A percentile compares a stretch with the other conserved stretches of the same genome.
Conservation (phyloP, 1,140 invertebrate genomes). For the Andricus grossulariae region DNA sequence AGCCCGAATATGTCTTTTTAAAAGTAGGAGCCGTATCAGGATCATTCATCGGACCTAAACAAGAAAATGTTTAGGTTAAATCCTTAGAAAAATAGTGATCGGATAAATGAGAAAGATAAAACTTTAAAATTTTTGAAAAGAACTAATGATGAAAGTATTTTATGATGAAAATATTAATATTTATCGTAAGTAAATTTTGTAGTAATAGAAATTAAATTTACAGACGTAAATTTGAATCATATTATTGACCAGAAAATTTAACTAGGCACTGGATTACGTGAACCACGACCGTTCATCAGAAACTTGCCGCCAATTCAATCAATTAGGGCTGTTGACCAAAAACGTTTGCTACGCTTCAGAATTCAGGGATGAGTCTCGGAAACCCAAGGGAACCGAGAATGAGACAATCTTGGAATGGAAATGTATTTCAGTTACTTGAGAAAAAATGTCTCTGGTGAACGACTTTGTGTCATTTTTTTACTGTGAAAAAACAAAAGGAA, state of each 20-base stretch:
- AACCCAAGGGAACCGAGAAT: constrained; percentile 29
- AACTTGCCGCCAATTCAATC: constrained; percentile 46
- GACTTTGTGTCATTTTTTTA: background rate
- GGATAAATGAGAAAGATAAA: background rate
- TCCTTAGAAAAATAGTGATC: background rate
- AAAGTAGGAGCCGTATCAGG: constrained; percentile 27
- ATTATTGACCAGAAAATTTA: background rate
- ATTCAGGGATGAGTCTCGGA: constrained; percentile 39
- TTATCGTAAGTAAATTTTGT: too few relatives aligned
- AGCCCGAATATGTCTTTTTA: constrained; percentile 25
- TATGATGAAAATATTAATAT: background rate
- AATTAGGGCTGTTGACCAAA: constrained; percentile 47
- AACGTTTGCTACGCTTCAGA: constrained; percentile 51
- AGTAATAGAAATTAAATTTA: too few relatives aligned
- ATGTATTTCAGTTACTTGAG: background rate
- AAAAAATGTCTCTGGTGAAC: constrained; percentile 4
- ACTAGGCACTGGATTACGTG: constrained; percentile 37
- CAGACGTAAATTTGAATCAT: background rate
- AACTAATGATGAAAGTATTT: background rate
- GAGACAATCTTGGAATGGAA: constrained; percentile 33
- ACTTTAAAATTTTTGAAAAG: background rate
- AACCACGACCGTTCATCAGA: constrained; percentile 47
- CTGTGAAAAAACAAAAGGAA: background rate
- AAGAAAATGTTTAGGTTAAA: constrained; percentile 28
- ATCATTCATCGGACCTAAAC: constrained; percentile 29